Conservation (phyloP, 2,113 vertebrate genomes). For the Madoqua kirkii region DNA sequence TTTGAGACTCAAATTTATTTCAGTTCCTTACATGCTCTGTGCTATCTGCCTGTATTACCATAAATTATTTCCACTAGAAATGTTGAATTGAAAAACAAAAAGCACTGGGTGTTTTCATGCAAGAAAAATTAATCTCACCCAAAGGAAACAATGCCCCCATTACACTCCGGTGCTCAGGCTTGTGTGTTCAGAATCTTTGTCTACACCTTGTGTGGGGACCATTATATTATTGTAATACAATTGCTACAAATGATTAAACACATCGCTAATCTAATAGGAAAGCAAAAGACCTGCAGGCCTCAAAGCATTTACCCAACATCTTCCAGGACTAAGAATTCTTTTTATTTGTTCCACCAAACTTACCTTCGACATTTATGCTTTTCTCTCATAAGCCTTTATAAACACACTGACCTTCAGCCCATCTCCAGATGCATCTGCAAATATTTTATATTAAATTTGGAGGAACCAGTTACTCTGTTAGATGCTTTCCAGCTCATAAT, state of each 20-base stretch:
- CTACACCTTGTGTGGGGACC: not conserved
- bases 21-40: conserved; percentile 18
- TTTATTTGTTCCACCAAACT: not conserved
- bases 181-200: conserved; percentile 5
- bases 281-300: not conserved
- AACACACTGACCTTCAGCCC: not conserved
- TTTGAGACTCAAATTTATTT: conserved; percentile 68
- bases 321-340: not conserved
- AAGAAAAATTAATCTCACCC: conserved; percentile 46
- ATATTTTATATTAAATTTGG: not conserved
- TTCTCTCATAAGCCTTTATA: not conserved
- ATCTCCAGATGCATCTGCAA: not conserved
- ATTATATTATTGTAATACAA: not conserved
- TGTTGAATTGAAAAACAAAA: conserved; percentile 49
- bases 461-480: not conserved
- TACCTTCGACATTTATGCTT: not conserved
- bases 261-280: not conserved
- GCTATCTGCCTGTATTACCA: conserved; percentile 61
- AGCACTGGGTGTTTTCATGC: conserved; percentile 29
- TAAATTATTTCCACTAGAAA: conserved; percentile 71
- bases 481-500: not conserved
- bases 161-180: not conserved
- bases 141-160: conserved; percentile 49
- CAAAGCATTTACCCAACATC: not conserved
- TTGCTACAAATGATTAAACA: conserved; percentile 38